Percentiles rank a stretch among this genome's conserved stretches.
These are phyloP conservation scores for Drosophila seguyi DNA, from an alignment of 1,140 invertebrate genomes.

Conservation along the genomic window DNA sequence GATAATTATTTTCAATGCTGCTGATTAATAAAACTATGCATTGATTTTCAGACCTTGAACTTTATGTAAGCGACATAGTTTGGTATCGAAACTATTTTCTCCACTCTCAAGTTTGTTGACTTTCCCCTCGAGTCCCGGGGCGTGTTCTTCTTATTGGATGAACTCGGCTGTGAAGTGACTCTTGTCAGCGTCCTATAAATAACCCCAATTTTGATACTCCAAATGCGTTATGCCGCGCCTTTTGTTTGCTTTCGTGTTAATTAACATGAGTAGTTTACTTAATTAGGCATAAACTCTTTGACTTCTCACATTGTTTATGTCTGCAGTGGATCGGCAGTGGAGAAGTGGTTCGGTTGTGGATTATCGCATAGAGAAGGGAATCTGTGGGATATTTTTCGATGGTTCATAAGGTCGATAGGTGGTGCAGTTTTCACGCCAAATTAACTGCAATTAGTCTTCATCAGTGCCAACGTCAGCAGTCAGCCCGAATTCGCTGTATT, in stretches of 20 bases:
- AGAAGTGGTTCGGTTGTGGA: constrained; percentile 12
- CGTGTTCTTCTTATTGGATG: constrained; percentile 58
- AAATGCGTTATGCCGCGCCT: constrained; percentile 32
- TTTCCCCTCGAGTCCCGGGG: constrained; percentile 34
- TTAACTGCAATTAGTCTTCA: constrained; percentile 81
- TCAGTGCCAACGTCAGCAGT: constrained; percentile 66
- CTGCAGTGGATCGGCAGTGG: constrained; percentile 27
- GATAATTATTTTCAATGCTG: background rate
- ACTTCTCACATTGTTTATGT: constrained; percentile 65
- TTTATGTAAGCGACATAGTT: constrained; percentile 14
- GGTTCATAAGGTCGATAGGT: constrained; percentile 50
- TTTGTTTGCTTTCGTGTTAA: constrained; percentile 79
- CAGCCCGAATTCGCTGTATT: constrained; percentile 49
- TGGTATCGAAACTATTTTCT: constrained; percentile 15
- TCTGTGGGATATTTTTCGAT: background rate
- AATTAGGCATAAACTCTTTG: constrained; percentile 70
- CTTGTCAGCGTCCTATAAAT: constrained; percentile 66
- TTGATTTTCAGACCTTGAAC: constrained; percentile 27
- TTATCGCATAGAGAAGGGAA: background rate
- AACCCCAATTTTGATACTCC: constrained; percentile 40
- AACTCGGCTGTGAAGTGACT: constrained; percentile 59
- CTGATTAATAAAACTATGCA: background rate
- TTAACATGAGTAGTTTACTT: constrained; percentile 80
- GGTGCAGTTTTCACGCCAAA: constrained; percentile 65
- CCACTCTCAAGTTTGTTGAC: constrained; percentile 65